phyloP scores from a whole-genome alignment of 1,140 invertebrate genomes.

The Trialeurodes vaporariorum region DNA sequence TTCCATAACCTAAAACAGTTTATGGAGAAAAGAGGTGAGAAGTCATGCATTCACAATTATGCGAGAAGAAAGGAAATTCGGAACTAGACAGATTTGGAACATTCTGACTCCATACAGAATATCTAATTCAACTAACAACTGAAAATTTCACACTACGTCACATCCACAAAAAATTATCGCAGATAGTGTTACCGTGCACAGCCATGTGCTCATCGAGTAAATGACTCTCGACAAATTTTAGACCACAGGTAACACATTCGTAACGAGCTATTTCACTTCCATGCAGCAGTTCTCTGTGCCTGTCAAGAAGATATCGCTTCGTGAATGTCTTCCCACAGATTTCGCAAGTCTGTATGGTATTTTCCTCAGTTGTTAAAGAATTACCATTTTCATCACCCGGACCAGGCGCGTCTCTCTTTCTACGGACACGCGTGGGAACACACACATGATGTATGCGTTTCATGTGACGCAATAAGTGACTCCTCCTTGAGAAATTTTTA shows the following conservation, averaged over 20 bases:
- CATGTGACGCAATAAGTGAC: slow-evolving; percentile 22
- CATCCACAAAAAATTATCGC: slow-evolving; percentile 25
- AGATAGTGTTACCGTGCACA: slow-evolving; percentile 22
- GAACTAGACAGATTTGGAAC: too few relatives aligned
- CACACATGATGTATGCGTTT: slow-evolving; percentile 21
- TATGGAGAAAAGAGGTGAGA: too few relatives aligned
- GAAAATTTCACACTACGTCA: too few relatives aligned
- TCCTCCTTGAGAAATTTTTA: slow-evolving; percentile 22
- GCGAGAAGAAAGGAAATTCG: too few relatives aligned
- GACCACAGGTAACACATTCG: slow-evolving; percentile 24
- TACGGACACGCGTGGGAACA: slow-evolving; percentile 12
- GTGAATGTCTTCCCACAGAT: slow-evolving; percentile 21
- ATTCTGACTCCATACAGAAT: too few relatives aligned
- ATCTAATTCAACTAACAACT: too few relatives aligned
- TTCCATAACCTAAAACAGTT: too few relatives aligned
- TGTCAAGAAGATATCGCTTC: slow-evolving; percentile 19
- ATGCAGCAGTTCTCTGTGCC: slow-evolving; percentile 14
- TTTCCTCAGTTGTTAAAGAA: slow-evolving; percentile 12
- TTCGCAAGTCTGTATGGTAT: slow-evolving; percentile 16
- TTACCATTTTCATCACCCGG: slow-evolving; percentile 19
- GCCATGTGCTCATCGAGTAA: slow-evolving; percentile 23
- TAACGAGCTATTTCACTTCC: slow-evolving; percentile 11
- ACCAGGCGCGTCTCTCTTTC: slow-evolving; percentile 5
- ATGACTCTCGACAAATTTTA: slow-evolving; percentile 22
- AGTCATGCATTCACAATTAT: too few relatives aligned